Percentiles rank a stretch among this genome's conserved stretches.
Conservation (phyloP, 2,113 vertebrate species). For the Ceyx margarethae region DNA sequence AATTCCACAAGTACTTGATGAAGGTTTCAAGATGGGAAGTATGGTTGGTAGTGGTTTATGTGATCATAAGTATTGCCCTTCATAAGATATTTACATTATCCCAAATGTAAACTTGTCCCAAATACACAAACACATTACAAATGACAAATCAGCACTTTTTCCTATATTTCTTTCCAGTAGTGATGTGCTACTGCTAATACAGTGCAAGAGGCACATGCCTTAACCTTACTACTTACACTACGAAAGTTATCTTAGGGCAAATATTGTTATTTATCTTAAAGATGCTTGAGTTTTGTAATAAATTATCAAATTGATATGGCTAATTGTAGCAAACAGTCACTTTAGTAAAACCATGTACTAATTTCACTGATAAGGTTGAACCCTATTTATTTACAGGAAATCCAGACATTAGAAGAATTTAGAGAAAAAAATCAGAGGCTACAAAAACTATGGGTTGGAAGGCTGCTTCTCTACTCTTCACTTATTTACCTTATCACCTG, state of each 20-base stretch:
- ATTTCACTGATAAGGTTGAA: neutral
- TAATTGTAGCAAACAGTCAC: neutral
- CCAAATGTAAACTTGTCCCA: neutral
- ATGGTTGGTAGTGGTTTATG: neutral
- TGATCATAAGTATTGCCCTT: neutral
- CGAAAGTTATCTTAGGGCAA: neutral
- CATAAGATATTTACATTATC: neutral
- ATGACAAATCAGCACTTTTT: neutral
- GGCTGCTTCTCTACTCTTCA: conserved; percentile 89
- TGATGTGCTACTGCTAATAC: neutral
- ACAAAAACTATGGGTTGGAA: conserved; percentile 91
- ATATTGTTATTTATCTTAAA: neutral
- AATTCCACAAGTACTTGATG: neutral
- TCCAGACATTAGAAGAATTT: conserved; percentile 90
- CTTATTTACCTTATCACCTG: conserved; percentile 86
- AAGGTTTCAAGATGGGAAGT: neutral
- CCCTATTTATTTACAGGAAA: conserved; percentile 80
- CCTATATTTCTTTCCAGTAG: neutral
- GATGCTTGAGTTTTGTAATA: neutral
- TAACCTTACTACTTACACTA: neutral
- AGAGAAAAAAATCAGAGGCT: conserved; percentile 93
- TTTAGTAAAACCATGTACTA: neutral
- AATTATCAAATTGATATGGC: neutral
- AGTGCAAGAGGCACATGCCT: neutral
- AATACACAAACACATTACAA: neutral